Percentiles rank a stretch among this genome's conserved stretches.
Conservation (phyloP, 2,888 invertebrate genomes). For the Crocallis elinguaria region DNA sequence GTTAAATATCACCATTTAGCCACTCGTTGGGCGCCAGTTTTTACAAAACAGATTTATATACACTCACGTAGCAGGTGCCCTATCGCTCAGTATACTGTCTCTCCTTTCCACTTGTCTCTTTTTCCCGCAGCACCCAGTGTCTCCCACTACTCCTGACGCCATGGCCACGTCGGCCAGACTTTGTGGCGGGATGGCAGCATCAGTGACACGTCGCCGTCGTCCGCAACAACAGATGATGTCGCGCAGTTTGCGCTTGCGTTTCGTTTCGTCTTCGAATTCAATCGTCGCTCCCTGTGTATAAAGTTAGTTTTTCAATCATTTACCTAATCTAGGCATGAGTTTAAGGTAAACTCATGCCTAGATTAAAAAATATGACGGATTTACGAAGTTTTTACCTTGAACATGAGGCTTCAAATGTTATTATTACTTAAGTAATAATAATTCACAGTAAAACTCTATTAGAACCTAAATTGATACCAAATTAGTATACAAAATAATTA, state of each 20-base stretch:
- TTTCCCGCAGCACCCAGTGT: constrained; percentile 72
- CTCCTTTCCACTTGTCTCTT: constrained; percentile 74
- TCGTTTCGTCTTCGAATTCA: constrained; percentile 74
- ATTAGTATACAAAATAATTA: too few species aligned
- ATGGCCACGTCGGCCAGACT: constrained; percentile 44
- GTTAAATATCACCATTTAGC: background rate
- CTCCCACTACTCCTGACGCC: constrained; percentile 54
- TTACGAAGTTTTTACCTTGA: too few species aligned
- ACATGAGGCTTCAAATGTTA: too few species aligned
- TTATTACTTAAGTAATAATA: too few species aligned
- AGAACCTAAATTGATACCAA: too few species aligned
- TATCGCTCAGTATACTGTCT: constrained; percentile 83
- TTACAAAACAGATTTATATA: background rate
- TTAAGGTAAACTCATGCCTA: too few species aligned
- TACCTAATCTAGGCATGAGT: too few species aligned
- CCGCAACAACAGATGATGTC: constrained; percentile 76
- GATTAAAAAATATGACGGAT: too few species aligned
- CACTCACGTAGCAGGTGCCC: constrained; percentile 68
- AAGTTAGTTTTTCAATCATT: background rate
- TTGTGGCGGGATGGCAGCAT: constrained; percentile 41
- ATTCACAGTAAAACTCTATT: too few species aligned
- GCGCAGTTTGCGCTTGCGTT: constrained; percentile 76
- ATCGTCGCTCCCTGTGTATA: constrained; percentile 44
- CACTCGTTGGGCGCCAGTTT: constrained; percentile 22
- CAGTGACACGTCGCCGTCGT: constrained; percentile 56